A percentile compares a stretch with the other conserved stretches of the same genome.
Evolutionary conservation across 1,140 invertebrate genomes (phyloP).

Genomic region (Drosophila murphyi): DNA sequence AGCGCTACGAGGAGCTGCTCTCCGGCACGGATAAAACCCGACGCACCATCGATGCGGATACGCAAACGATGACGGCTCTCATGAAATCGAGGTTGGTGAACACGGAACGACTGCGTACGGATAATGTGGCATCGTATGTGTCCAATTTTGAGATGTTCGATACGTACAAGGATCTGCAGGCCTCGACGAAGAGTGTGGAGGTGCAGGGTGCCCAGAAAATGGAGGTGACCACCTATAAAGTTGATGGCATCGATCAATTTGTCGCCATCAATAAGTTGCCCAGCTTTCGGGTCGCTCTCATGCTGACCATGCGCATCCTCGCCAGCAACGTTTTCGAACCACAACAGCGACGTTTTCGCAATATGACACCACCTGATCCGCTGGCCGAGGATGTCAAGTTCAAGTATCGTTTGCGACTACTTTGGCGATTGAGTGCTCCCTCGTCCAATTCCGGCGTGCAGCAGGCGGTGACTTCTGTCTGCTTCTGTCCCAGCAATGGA

Average conservation of each 20-base stretch:
- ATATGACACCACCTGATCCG: constrained; percentile 86
- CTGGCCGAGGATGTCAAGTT: constrained; percentile 87
- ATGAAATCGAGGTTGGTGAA: constrained; percentile 87
- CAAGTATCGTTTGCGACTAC: constrained; percentile 87
- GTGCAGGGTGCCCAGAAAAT: constrained; percentile 84
- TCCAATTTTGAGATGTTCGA: constrained; percentile 91
- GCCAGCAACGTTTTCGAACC: constrained; percentile 88
- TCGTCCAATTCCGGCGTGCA: neutral
- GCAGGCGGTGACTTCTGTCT: constrained; percentile 86
- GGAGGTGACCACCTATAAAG: constrained; percentile 78
- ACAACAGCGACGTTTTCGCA: constrained; percentile 88
- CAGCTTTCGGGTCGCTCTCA: constrained; percentile 87
- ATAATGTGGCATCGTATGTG: constrained; percentile 87
- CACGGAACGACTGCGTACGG: constrained; percentile 85
- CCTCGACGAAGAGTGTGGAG: constrained; percentile 78
- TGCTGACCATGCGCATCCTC: constrained; percentile 88
- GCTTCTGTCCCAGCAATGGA: constrained; percentile 88
- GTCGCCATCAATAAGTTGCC: constrained; percentile 78
- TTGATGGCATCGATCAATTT: constrained; percentile 76
- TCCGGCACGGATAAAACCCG: constrained; percentile 87
- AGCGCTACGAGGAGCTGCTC: constrained; percentile 88
- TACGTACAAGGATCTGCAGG: constrained; percentile 85
- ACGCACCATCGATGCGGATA: constrained; percentile 87
- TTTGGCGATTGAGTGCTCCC: constrained; percentile 87
- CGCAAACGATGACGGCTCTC: constrained; percentile 87